Base-by-base conservation (phyloP, 2,888 invertebrate genomes). In the Synergus umbraculus region DNA sequence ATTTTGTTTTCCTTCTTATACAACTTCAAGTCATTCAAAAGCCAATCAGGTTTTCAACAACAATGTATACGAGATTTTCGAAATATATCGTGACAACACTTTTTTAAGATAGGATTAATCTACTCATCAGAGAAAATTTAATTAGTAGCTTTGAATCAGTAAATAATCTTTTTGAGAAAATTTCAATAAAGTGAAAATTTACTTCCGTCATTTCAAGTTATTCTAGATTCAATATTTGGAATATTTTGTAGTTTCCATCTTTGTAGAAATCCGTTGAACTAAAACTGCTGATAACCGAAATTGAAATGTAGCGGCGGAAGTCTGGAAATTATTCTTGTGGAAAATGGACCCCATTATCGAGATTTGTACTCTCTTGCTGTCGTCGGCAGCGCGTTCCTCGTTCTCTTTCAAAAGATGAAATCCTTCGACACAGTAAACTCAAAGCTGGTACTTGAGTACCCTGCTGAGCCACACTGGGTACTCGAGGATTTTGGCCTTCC, bases 321-420 rank as follows among this genome's bases (percentile, higher is more conserved):
- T 46, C 44, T 22, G 67, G 13, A 67, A 67, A 67, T 67, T 67
- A 67, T 67, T 44, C 67, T 67, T 22, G 67, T 44, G 67, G 29
- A 64, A 64, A 64, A 63, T 77, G 46, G 63, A 81, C 78, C 66
- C 82, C 83, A 83, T 85, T 84, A 86, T 79, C 80, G 81, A 83
- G 83, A 85, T 84, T 84, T 84, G 85, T 85, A 83, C 83, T 83
- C 81, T 81, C 81, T 78, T 78, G 77, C 80, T 83, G 84, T 85
- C 86, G 82, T 81, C 69, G 69, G 81, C 86, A 86, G 83, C 18
- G 79, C 67, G 49, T 76, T 69, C 64, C 43, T 64, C 65, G 78
- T 78, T 73, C 80, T 82, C 82, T 83, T 81, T 76, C 63, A 60
- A 79, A 79, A 83, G 81, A 82, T 81, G 76, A 82, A 84, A 84